Evolutionary conservation across 2,888 invertebrate genomes (phyloP).

Genomic region (Brachyptera putata): DNA sequence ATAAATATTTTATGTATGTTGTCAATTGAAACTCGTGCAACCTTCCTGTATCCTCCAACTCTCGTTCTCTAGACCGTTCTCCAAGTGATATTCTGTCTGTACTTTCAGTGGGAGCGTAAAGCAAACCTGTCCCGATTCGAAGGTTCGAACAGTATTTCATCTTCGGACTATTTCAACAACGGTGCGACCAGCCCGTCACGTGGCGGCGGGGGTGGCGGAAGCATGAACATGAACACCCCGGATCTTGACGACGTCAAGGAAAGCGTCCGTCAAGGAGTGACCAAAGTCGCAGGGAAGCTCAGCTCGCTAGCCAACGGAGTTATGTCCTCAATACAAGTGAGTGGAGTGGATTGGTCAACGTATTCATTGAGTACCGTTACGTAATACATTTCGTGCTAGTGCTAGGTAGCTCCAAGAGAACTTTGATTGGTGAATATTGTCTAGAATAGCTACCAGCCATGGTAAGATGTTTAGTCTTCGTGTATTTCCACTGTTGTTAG

Average conservation of each 20-base stretch:
- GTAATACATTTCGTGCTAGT: no score
- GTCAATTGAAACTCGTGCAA: no score
- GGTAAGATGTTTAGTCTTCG: no score
- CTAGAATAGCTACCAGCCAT: no score
- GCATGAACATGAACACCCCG: conserved; percentile 44
- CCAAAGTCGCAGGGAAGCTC: conserved; percentile 94
- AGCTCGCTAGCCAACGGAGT: conserved; percentile 93
- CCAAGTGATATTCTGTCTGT: no score
- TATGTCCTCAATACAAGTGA: conserved; percentile 86
- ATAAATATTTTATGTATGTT: no score
- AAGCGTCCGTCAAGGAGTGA: conserved; percentile 93
- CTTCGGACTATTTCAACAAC: conserved; percentile 88
- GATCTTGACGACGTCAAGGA: conserved; percentile 97
- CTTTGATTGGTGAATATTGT: neutral
- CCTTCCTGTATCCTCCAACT: no score
- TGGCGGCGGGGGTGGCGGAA: conserved; percentile 34
- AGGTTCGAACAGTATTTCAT: conserved; percentile 92
- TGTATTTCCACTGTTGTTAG: no score
- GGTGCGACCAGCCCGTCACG: conserved; percentile 38
- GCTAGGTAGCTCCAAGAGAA: no score
- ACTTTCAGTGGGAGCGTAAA: conserved; percentile 50
- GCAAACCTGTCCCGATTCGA: conserved; percentile 72
- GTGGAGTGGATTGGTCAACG: neutral
- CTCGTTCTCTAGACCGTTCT: no score
- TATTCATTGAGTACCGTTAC: no score